A percentile compares a stretch with the other conserved stretches of the same genome.
Evolutionary conservation across 2,113 vertebrate species (phyloP).

Genomic region (Thinocorus orbignyianus): DNA sequence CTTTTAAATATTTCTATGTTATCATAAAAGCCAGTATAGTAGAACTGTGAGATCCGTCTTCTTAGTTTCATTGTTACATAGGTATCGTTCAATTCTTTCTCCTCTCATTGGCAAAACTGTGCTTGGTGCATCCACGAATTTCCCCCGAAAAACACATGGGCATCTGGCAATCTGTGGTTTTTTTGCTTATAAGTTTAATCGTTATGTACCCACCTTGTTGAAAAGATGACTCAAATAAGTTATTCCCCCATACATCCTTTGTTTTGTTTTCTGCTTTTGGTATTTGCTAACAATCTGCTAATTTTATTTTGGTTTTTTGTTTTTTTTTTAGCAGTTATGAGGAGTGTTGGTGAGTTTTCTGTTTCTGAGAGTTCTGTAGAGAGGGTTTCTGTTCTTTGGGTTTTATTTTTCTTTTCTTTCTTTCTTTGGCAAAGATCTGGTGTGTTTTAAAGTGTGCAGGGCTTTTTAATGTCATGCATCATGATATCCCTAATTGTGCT

Average conservation of each 20-base stretch:
- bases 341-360: conserved; percentile 97
- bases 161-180: background rate
- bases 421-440: conserved; percentile 42
- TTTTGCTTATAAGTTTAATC: background rate
- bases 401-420: conserved; percentile 18
- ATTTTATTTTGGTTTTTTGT: conserved; percentile 78
- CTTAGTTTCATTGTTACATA: background rate
- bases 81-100: background rate
- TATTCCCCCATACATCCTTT: conserved; percentile 44
- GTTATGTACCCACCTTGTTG: background rate
- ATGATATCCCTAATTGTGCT: conserved; percentile 31
- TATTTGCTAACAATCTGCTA: conserved; percentile 76
- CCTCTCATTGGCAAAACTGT: background rate
- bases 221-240: conserved; percentile 8
- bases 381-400: conserved; percentile 66
- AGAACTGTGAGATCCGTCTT: conserved; percentile 3
- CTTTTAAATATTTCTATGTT: background rate
- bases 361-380: conserved; percentile 67
- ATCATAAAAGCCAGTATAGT: background rate
- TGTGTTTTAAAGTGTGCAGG: conserved; percentile 27
- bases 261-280: conserved; percentile 70
- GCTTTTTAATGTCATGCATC: conserved; percentile 45
- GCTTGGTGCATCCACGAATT: background rate
- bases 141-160: background rate
- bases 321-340: conserved; percentile 94